Percentiles rank a stretch among this genome's conserved stretches.
Evolutionary conservation across 2,797 vertebrate species (phyloP).

Genomic region (Tokudaia muenninki): DNA sequence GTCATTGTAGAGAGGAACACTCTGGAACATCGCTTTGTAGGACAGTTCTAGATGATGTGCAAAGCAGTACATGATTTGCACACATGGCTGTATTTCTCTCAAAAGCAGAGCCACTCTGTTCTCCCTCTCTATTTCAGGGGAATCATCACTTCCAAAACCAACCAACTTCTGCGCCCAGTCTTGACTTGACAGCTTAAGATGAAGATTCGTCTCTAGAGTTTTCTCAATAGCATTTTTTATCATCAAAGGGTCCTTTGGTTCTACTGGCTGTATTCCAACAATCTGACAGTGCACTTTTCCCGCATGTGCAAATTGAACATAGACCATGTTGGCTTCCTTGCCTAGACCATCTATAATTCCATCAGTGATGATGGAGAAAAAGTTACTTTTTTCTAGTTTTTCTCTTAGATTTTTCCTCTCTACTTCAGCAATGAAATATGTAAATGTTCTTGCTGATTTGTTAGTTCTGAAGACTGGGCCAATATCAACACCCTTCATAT

Average conservation of each 20-base stretch:
- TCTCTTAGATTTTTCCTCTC: conserved; percentile 83
- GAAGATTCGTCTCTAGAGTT: conserved; percentile 83
- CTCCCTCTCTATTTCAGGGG: conserved; percentile 35
- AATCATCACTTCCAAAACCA: conserved; percentile 80
- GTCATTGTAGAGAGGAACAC: conserved; percentile 64
- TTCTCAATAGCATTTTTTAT: conserved; percentile 82
- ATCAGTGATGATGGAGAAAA: conserved; percentile 84
- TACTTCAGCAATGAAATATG: conserved; percentile 85
- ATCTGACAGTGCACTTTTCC: conserved; percentile 84
- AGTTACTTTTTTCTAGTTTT: conserved; percentile 84
- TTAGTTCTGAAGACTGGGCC: conserved; percentile 84
- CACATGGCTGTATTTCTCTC: conserved; percentile 81
- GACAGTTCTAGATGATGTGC: conserved; percentile 79
- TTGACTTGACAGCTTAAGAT: conserved; percentile 75
- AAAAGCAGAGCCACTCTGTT: conserved; percentile 75
- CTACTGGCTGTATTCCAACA: conserved; percentile 77
- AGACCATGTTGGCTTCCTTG: conserved; percentile 75
- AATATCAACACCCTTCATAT: conserved; percentile 83
- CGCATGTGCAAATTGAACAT: conserved; percentile 77
- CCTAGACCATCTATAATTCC: conserved; percentile 38
- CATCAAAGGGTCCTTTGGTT: conserved; percentile 63
- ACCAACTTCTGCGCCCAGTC: conserved; percentile 85
- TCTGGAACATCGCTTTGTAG: conserved; percentile 78
- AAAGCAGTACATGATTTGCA: conserved; percentile 79
- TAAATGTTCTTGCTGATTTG: conserved; percentile 82